Base-by-base conservation (phyloP, 1,140 invertebrate genomes). In the Pomacea maculata region DNA sequence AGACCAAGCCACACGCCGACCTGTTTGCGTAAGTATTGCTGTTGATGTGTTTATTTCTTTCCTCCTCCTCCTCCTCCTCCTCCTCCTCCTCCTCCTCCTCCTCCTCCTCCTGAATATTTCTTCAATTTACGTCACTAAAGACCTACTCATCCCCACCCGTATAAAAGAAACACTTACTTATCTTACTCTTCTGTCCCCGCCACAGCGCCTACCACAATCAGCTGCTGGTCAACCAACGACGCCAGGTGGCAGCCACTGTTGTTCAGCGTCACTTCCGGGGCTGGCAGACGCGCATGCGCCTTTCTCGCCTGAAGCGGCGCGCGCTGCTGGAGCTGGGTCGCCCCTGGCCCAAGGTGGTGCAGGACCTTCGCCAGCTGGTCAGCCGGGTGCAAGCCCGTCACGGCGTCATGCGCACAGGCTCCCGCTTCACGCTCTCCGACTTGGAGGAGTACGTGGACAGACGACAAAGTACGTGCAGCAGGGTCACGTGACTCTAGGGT, bases 241-340 rank as follows among this genome's bases (percentile, higher is more conserved):
- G 84, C 21, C 34, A 71, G 15, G 54, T 78, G 15, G 84, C 85
- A 0, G 83, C 86, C 45, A 78, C 82, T 11, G 61, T 83, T 57
- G 82, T 88, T 55, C 87, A 88, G 67, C 80, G 78, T 63, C 57
- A 79, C 15, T 83, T 85, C 45, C 80, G 85, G n/a, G 87, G 87
- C 9, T 87, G 84, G 82, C 71, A 71, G 10, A 81, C 87, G 11
- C 80, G 87, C 72, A 64, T 72, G 21, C 54, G 72, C 8, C 52
- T 88, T 0, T 67, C 75, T 11, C 72, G 84, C 65, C 78, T 88
- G 21, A 87, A 85, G 82, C 25, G 82, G 71, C 85, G 87, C 80
- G 86, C 87, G 78, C 61, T 85, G 52, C 78, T 86, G n/a, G 86
- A 84, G 15, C 85, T 87, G 79, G 84, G 85, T 14, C 75, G 76